phyloP scores from a whole-genome alignment of 2,888 invertebrate genomes.

The Chelonus formosanus region DNA sequence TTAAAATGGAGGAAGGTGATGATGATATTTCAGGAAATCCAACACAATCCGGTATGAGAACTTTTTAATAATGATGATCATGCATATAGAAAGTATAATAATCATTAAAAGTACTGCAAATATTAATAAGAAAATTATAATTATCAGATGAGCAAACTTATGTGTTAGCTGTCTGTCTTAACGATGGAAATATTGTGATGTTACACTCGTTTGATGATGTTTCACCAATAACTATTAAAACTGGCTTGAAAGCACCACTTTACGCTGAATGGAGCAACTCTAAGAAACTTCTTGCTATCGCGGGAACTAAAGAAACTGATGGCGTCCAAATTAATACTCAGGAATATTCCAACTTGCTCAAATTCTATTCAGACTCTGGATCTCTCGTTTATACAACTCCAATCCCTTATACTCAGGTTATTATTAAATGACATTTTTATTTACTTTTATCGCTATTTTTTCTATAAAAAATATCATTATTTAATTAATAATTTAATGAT shows the following conservation, averaged over 20 bases:
- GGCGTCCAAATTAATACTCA: slow-evolving; percentile 58
- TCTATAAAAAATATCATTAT: slow-evolving; percentile 15
- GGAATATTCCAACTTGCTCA: slow-evolving; percentile 82
- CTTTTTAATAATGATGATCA: slow-evolving; percentile 8
- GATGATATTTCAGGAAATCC: slow-evolving; percentile 67
- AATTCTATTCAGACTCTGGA: slow-evolving; percentile 91
- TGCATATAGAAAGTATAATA: not conserved
- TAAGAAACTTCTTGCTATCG: slow-evolving; percentile 89
- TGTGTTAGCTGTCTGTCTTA: slow-evolving; percentile 87
- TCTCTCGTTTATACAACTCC: slow-evolving; percentile 80
- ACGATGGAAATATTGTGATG: slow-evolving; percentile 89
- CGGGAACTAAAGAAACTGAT: slow-evolving; percentile 73
- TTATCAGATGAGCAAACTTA: slow-evolving; percentile 73
- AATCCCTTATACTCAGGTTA: slow-evolving; percentile 80
- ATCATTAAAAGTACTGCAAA: slow-evolving; percentile 17
- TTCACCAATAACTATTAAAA: slow-evolving; percentile 85
- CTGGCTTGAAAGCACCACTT: slow-evolving; percentile 81
- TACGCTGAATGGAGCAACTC: slow-evolving; percentile 98
- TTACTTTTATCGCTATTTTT: not conserved
- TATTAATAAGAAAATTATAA: not conserved
- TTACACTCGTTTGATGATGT: slow-evolving; percentile 93
- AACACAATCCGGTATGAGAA: slow-evolving; percentile 47
- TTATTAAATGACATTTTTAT: slow-evolving; percentile 13
- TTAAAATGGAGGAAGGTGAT: slow-evolving; percentile 96
- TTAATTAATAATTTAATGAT: too few relatives aligned